A percentile compares a stretch with the other conserved stretches of the same genome.
Evolutionary conservation across 2,888 invertebrate species (phyloP).

Genomic region (Vesta saturnalis): DNA sequence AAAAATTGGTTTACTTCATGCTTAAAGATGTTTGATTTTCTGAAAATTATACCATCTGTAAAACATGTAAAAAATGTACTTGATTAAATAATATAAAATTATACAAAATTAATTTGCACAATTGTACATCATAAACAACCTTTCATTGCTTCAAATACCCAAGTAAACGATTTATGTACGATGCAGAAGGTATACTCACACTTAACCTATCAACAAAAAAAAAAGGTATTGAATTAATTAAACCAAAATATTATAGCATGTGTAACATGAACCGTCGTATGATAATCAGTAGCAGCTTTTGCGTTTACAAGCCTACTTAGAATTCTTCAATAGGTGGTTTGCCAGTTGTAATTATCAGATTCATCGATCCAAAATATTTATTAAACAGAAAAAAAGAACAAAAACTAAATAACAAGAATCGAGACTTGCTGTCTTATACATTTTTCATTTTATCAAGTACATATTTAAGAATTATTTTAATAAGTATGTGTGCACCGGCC

Average conservation of each 20-base stretch:
- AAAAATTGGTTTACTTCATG: no score
- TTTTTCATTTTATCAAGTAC: conserved; percentile 14
- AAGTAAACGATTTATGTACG: no score
- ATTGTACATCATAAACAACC: no score
- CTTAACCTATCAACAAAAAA: no score
- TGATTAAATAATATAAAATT: no score
- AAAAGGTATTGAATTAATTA: background rate
- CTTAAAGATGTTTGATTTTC: no score
- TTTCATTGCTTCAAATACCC: no score
- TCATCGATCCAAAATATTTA: background rate
- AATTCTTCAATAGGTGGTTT: conserved; percentile 5
- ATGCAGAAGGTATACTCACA: no score
- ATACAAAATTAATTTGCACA: no score
- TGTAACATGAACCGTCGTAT: background rate
- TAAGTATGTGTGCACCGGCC: conserved; percentile 34
- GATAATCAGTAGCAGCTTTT: conserved; percentile 2
- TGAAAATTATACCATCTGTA: no score
- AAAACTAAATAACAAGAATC: conserved; percentile 2
- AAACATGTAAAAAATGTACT: no score
- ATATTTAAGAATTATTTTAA: conserved; percentile 30
- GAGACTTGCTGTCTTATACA: conserved; percentile 3
- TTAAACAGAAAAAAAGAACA: background rate
- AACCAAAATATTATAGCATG: no score
- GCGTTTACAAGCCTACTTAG: conserved; percentile 2
- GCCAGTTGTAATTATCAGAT: conserved; percentile 7